Percentiles rank a stretch among this genome's conserved stretches.
Conservation (phyloP, 1,140 invertebrate genomes). For the Drosophila albomicans region DNA sequence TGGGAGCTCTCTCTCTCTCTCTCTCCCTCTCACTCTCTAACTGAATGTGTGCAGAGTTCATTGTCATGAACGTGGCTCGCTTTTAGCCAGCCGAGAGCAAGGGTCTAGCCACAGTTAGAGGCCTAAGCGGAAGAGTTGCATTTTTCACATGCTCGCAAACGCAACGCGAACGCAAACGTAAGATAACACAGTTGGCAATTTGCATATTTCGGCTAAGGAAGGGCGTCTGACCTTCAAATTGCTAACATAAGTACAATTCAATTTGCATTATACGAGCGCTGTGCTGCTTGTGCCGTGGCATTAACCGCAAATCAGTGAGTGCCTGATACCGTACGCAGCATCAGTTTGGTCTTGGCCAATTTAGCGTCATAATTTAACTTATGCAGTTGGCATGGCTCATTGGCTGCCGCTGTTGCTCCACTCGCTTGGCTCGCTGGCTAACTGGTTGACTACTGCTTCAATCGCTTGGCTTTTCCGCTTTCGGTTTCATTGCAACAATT, state of each 20-base stretch:
- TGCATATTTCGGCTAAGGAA: constrained; percentile 74
- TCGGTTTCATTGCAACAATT: constrained; percentile 82
- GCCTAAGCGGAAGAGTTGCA: constrained; percentile 65
- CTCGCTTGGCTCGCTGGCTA: constrained; percentile 34
- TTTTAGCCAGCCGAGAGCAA: constrained; percentile 31
- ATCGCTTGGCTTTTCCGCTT: constrained; percentile 77
- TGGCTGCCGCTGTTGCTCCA: constrained; percentile 48
- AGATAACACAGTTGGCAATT: constrained; percentile 51
- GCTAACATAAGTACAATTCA: constrained; percentile 62
- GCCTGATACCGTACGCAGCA: constrained; percentile 11
- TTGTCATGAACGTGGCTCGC: constrained; percentile 72
- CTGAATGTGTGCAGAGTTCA: constrained; percentile 55
- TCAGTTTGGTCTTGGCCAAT: constrained; percentile 65
- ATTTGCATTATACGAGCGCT: constrained; percentile 53
- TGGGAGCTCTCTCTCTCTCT: constrained; percentile 48
- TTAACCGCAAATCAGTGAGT: constrained; percentile 28
- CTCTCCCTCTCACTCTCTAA: constrained; percentile 20
- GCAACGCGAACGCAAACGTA: background rate
- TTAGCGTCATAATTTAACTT: constrained; percentile 78
- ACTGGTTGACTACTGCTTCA: constrained; percentile 52
- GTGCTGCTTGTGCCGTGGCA: constrained; percentile 15
- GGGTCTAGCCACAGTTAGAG: constrained; percentile 17
- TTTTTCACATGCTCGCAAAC: constrained; percentile 63
- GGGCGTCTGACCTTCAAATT: constrained; percentile 78
- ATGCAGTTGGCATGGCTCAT: constrained; percentile 72